phyloP scores from a whole-genome alignment of 1,140 invertebrate species.

The Drosophila ficusphila region DNA sequence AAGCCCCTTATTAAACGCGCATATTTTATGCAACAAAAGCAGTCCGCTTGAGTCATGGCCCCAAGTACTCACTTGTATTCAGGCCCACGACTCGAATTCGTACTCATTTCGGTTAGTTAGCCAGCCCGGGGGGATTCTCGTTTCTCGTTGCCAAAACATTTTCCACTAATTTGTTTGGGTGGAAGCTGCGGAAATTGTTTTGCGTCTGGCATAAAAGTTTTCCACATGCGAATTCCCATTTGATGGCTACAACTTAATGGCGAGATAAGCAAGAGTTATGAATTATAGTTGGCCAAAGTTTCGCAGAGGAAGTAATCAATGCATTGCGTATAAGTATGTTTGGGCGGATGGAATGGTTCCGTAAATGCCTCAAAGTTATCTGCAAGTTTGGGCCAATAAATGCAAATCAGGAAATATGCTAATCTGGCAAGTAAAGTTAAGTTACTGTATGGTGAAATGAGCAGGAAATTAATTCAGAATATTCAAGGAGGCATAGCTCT shows the following conservation, averaged over 20 bases:
- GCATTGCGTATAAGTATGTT: slow-evolving; percentile 28
- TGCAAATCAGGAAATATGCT: slow-evolving; percentile 28
- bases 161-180: slow-evolving; percentile 51
- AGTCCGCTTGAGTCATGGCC: slow-evolving; percentile 28
- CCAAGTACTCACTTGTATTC: slow-evolving; percentile 41
- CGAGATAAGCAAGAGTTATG: slow-evolving; percentile 67
- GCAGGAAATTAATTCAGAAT: neutral
- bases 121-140: slow-evolving; percentile 19
- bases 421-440: slow-evolving; percentile 14
- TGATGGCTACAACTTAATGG: slow-evolving; percentile 73
- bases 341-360: slow-evolving; percentile 31
- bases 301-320: slow-evolving; percentile 61
- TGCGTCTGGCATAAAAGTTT: slow-evolving; percentile 73
- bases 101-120: slow-evolving; percentile 52
- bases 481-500: too few species aligned
- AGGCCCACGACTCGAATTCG: slow-evolving; percentile 32
- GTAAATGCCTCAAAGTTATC: slow-evolving; percentile 35
- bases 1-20: slow-evolving; percentile 74
- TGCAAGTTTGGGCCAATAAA: slow-evolving; percentile 19
- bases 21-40: slow-evolving; percentile 72
- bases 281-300: slow-evolving; percentile 56
- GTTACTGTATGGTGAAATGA: neutral
- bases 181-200: slow-evolving; percentile 71
- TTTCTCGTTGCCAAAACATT: slow-evolving; percentile 49
- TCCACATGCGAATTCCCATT: slow-evolving; percentile 69